phyloP scores from a whole-genome alignment of 2,797 vertebrate genomes.

The Prionace glauca region DNA sequence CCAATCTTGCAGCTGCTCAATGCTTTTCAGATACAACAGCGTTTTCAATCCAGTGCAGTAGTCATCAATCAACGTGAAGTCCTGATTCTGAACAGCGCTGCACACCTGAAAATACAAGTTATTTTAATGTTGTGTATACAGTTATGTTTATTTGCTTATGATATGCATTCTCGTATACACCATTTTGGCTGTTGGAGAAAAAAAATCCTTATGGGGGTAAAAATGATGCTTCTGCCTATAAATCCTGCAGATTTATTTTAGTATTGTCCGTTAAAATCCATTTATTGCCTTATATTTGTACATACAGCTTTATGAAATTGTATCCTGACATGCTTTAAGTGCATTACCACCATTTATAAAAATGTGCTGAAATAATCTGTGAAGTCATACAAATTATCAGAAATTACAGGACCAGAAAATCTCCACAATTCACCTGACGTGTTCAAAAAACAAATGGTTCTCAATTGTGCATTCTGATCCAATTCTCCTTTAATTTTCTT shows the following conservation, averaged over 20 bases:
- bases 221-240: not conserved
- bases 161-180: not conserved
- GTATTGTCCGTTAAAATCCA: not conserved
- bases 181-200: not conserved
- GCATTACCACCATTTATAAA: not conserved
- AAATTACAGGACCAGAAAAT: not conserved
- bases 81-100: slow-evolving; percentile 69
- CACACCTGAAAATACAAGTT: slow-evolving; percentile 52
- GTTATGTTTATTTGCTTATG: not conserved
- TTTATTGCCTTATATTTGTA: not conserved
- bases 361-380: not conserved
- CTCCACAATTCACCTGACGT: not conserved
- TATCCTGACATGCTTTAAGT: not conserved
- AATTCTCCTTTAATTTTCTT: not conserved
- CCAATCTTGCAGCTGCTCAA: slow-evolving; percentile 71
- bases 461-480: not conserved
- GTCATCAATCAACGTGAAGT: slow-evolving; percentile 73
- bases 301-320: not conserved
- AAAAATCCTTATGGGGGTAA: not conserved
- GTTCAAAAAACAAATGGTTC: not conserved
- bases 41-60: slow-evolving; percentile 69
- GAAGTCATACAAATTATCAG: not conserved
- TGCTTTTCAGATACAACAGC: slow-evolving; percentile 76
- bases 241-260: not conserved
- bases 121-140: not conserved